Evolutionary conservation across 1,140 invertebrate genomes (phyloP).

Genomic region (Lethrus apterus): DNA sequence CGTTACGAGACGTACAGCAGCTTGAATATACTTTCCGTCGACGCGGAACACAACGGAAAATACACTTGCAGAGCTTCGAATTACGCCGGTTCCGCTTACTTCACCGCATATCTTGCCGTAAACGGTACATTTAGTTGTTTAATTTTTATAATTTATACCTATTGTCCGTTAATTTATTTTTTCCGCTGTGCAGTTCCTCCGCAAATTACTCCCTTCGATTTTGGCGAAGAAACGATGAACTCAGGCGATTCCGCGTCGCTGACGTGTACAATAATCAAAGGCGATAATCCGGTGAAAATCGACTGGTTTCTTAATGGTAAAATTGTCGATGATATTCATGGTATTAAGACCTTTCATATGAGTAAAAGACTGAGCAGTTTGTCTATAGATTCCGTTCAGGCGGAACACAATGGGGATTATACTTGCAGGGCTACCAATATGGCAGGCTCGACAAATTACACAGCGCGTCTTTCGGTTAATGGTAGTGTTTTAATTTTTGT

Average conservation of each 20-base stretch:
- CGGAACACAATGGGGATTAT: constrained; percentile 69
- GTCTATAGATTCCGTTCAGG: constrained; percentile 68
- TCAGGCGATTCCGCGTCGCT: constrained; percentile 70
- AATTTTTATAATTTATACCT: constrained; percentile 28
- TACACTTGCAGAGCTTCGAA: constrained; percentile 60
- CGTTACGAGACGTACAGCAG: constrained; percentile 56
- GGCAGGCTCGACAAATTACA: constrained; percentile 63
- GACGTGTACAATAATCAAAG: constrained; percentile 68
- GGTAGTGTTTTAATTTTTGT: constrained; percentile 44
- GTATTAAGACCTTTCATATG: constrained; percentile 64
- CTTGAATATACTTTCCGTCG: constrained; percentile 55
- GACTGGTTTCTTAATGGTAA: constrained; percentile 70
- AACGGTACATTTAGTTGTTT: constrained; percentile 23
- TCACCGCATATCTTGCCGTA: constrained; percentile 44
- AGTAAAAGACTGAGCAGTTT: constrained; percentile 70
- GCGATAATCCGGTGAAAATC: constrained; percentile 68
- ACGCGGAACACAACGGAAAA: constrained; percentile 54
- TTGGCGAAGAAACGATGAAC: constrained; percentile 71
- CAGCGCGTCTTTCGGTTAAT: constrained; percentile 63
- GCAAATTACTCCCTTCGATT: constrained; percentile 68
- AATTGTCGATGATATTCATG: constrained; percentile 53
- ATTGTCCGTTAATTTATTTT: constrained; percentile 12
- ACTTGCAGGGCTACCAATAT: constrained; percentile 70
- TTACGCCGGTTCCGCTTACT: constrained; percentile 53
- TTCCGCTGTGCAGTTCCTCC: constrained; percentile 56